Conservation (phyloP, 2,797 vertebrate genomes). For the Aratinga solstitialis region DNA sequence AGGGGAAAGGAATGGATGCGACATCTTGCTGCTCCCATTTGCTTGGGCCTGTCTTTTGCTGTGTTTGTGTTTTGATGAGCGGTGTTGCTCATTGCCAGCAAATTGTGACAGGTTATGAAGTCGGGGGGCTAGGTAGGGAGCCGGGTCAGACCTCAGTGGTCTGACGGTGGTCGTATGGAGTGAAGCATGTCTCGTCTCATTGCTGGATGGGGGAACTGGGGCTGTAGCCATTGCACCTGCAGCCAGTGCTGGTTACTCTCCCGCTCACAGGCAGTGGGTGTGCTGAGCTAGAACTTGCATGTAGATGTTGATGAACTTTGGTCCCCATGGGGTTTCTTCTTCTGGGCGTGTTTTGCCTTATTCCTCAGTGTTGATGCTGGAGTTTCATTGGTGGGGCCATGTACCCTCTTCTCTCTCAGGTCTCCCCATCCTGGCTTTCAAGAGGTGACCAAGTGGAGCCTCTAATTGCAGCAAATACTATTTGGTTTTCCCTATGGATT, state of each 20-base stretch:
- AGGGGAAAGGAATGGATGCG: background rate
- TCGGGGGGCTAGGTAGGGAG: background rate
- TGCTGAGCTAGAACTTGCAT: background rate
- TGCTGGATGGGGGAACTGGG: background rate
- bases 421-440: background rate
- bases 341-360: too few species aligned
- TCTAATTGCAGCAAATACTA: background rate
- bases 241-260: background rate
- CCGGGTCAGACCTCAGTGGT: background rate
- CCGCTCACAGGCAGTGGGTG: accelerated
- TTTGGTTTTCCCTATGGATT: background rate
- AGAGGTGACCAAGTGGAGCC: background rate
- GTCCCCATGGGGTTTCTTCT: accelerated
- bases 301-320: background rate
- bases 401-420: background rate
- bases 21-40: background rate
- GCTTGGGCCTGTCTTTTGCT: background rate
- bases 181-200: background rate
- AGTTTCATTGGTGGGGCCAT: background rate
- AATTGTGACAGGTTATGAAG: background rate
- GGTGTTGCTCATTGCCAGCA: accelerated
- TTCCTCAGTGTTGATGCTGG: background rate
- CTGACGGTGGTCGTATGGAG: background rate
- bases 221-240: background rate
- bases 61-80: background rate